Evolutionary conservation across 2,797 vertebrate species (phyloP), one percentile per base, ranked within the genome.

Genomic region (Rhyacichthys aspro): DNA sequence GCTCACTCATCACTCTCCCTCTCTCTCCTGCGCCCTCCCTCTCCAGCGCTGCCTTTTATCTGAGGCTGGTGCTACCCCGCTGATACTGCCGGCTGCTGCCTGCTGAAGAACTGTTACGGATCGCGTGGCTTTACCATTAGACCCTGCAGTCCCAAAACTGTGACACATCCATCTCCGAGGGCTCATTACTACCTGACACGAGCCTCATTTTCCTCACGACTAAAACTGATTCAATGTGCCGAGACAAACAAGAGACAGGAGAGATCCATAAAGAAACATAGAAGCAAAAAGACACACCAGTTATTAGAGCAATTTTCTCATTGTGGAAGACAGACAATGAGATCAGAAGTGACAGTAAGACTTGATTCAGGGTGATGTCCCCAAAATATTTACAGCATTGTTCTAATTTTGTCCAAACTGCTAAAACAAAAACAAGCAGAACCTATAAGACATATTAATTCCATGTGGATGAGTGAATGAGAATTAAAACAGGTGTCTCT

Each of bases 41-140:
- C 89, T 81, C 46, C 79, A 55, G 82, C 73, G 57, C 90, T 72
- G 88, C 76, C 90, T 91, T 89, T 95, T 95, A 94, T 96, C 95
- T 94, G 92, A 84, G 86, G 78, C 84, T 89, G 89, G 91, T 93
- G 93, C 93, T 94, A 65, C 85, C 94, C 94, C 94, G 91, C 93
- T 95, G 94, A 94, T 95, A 92, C 93, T 94, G 94, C 93, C 91
- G 93, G 94, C 94, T 96, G 94, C 94, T 94, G 95, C 95, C 95
- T 95, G 95, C 93, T 95, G 93, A 95, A 96, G 94, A 94, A 94
- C 94, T 95, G 95, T 96, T 95, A 95, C 94, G 90, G 94, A 95
- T 93, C 91, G 93, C 91, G 93, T 93, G 94, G 94, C 94, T 95
- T 95, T 94, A 92, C 93, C 94, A 95, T 95, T 94, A 94, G 91